phyloP scores from a whole-genome alignment of 1,140 invertebrate genomes.

The Oscheius sp. region DNA sequence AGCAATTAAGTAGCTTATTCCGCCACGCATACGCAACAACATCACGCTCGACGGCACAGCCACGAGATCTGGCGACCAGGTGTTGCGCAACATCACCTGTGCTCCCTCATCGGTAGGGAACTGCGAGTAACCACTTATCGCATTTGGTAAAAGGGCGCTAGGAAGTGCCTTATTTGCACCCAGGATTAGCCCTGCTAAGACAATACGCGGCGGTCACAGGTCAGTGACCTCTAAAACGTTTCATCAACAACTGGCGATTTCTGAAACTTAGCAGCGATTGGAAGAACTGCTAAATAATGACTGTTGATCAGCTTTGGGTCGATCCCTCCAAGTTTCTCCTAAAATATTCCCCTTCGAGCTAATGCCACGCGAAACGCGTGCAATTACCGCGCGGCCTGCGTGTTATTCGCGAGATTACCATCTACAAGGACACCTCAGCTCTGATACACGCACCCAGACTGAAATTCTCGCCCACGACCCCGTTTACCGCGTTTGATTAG shows the following conservation, averaged over 20 bases:
- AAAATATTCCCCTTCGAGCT: too few relatives aligned
- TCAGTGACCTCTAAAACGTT: not conserved
- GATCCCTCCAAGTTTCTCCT: too few relatives aligned
- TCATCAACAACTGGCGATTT: too few relatives aligned
- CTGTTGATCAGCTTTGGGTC: too few relatives aligned
- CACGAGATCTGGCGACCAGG: not conserved
- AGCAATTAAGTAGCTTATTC: constrained; percentile 6
- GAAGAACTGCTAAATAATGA: too few relatives aligned
- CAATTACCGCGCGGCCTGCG: constrained; percentile 12
- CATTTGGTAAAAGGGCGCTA: not conserved
- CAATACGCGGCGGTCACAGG: constrained; percentile 4
- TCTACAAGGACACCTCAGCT: constrained; percentile 4
- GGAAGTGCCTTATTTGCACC: not conserved
- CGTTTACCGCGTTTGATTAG: not conserved
- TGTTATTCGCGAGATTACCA: not conserved
- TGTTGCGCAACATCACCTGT: too few relatives aligned
- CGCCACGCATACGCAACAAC: not conserved
- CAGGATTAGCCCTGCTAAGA: not conserved
- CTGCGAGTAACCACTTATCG: not conserved
- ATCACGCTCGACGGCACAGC: not conserved
- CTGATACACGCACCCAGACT: not conserved
- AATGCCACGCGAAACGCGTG: constrained; percentile 1
- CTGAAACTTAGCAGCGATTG: too few relatives aligned
- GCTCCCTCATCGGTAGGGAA: not conserved
- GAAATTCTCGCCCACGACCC: not conserved